A percentile compares a stretch with the other conserved stretches of the same genome.
phyloP scores from a whole-genome alignment of 2,113 vertebrate species.

The Accipiter cooperii region DNA sequence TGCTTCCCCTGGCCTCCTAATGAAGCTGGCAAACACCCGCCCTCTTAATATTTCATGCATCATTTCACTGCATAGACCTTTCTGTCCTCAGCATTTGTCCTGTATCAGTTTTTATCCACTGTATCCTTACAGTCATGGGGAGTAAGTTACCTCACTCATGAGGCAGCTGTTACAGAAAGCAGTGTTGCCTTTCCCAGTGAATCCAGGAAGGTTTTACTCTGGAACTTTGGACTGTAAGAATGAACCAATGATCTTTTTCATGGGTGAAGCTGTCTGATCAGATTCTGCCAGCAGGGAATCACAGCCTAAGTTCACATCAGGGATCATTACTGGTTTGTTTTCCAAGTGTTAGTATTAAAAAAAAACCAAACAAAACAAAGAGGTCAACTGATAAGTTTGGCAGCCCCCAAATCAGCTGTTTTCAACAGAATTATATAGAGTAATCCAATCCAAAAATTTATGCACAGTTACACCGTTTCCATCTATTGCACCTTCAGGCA shows the following conservation, averaged over 20 bases:
- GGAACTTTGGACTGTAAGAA: background rate
- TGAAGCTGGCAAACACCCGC: background rate
- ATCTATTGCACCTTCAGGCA: accelerated
- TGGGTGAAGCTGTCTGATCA: background rate
- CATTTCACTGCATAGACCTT: background rate
- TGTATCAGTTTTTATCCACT: background rate
- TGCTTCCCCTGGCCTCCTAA: slow-evolving; percentile 11
- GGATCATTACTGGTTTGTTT: background rate
- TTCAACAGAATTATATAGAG: background rate
- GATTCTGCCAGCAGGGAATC: background rate
- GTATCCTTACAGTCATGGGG: background rate
- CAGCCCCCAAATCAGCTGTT: background rate
- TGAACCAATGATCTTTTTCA: background rate
- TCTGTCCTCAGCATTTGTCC: background rate
- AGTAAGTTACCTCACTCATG: background rate
- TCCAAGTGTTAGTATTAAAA: background rate
- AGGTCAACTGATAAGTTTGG: background rate
- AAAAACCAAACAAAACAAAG: no score
- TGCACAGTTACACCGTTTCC: accelerated
- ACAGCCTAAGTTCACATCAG: background rate
- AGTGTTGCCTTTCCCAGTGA: background rate
- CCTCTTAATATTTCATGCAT: slow-evolving; percentile 14
- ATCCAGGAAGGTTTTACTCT: background rate
- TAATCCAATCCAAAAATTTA: background rate
- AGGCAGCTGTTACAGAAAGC: background rate